Percentiles rank a stretch among this genome's conserved stretches.
Evolutionary conservation across 2,888 invertebrate genomes (phyloP).

Genomic region (Leptodirus hochenwartii): DNA sequence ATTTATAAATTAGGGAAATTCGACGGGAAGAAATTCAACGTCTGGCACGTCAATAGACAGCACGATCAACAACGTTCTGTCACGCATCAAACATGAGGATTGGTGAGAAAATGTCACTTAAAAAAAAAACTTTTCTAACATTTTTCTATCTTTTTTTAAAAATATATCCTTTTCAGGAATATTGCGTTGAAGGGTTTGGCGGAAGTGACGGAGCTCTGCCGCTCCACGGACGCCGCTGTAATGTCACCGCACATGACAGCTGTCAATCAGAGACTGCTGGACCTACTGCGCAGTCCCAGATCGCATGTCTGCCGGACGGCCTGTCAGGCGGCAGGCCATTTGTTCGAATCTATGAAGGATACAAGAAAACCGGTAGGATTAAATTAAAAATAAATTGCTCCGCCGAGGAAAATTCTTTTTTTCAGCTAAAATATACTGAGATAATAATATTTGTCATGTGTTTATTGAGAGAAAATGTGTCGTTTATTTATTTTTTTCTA

Average conservation of each 20-base stretch:
- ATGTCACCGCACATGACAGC: slow-evolving; percentile 23
- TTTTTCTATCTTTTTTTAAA: not conserved
- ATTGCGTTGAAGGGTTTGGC: slow-evolving; percentile 22
- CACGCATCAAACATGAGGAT: slow-evolving; percentile 10
- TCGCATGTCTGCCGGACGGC: slow-evolving; percentile 26
- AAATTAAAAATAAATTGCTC: not conserved
- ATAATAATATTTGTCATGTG: too few species aligned
- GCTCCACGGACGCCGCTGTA: slow-evolving; percentile 16
- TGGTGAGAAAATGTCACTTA: slow-evolving; percentile 7
- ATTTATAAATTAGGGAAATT: too few species aligned
- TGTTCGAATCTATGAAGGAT: slow-evolving; percentile 26
- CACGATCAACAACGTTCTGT: slow-evolving; percentile 8
- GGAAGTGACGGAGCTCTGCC: slow-evolving; percentile 18
- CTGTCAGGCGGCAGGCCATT: slow-evolving; percentile 26
- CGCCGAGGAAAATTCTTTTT: not conserved
- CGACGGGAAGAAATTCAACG: too few species aligned
- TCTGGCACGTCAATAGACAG: slow-evolving; percentile 10
- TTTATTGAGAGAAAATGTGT: too few species aligned
- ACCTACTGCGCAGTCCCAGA: slow-evolving; percentile 24
- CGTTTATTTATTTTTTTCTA: too few species aligned
- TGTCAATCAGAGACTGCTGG: slow-evolving; percentile 25
- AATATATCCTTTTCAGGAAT: slow-evolving; percentile 16
- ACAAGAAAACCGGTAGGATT: slow-evolving; percentile 25
- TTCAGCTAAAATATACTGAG: too few species aligned
- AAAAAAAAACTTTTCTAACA: not conserved